Evolutionary conservation across 1,140 invertebrate genomes (phyloP).

Genomic region (Drosophila simulans): DNA sequence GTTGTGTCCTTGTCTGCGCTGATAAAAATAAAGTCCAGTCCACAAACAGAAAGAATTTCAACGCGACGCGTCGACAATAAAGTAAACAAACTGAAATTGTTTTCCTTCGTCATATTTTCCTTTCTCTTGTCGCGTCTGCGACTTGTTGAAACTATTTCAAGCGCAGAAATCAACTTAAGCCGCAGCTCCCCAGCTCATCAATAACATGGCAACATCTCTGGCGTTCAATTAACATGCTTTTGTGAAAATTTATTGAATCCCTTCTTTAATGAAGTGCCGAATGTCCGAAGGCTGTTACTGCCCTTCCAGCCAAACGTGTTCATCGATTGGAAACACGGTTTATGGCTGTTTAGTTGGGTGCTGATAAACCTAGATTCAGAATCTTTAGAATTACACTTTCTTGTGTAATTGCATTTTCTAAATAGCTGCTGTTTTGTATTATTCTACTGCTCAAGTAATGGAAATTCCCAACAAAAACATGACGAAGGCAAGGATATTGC

Average conservation of each 20-base stretch:
- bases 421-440: background rate
- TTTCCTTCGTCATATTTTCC: conserved; percentile 42
- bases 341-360: background rate
- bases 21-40: conserved; percentile 61
- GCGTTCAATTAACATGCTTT: conserved; percentile 51
- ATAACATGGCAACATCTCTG: conserved; percentile 9
- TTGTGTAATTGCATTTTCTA: no score
- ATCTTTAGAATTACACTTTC: no score
- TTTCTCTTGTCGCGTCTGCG: conserved; percentile 16
- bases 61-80: conserved; percentile 46
- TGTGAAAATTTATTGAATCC: conserved; percentile 54
- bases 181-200: conserved; percentile 11
- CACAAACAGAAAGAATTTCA: conserved; percentile 52
- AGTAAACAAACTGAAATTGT: conserved; percentile 58
- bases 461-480: background rate
- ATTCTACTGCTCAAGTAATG: conserved; percentile 4
- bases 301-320: background rate
- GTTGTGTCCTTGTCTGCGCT: conserved; percentile 39
- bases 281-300: conserved; percentile 4
- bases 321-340: background rate
- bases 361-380: no score
- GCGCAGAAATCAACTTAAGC: conserved; percentile 27
- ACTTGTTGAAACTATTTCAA: conserved; percentile 65
- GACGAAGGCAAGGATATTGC: background rate
- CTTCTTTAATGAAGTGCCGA: conserved; percentile 42